Evolutionary conservation across 2,113 vertebrate genomes (phyloP).

Genomic region (Acanthochromis polyacanthus): DNA sequence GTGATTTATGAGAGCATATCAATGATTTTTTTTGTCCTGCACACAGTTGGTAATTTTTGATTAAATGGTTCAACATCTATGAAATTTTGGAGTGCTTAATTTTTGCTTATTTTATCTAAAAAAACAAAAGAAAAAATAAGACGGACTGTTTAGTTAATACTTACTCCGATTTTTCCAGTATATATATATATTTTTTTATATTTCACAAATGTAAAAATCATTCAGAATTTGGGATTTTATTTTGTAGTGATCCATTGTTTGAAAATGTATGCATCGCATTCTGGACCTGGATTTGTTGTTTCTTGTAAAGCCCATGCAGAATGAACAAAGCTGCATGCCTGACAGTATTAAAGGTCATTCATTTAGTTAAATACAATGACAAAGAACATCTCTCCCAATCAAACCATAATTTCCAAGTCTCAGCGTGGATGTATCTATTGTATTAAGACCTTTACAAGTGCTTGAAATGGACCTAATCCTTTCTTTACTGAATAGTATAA

Average conservation of each 20-base stretch:
- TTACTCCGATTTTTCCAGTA: too few species aligned
- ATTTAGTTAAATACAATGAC: not conserved
- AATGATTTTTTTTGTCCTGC: too few species aligned
- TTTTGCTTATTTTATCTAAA: too few species aligned
- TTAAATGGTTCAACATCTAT: too few species aligned
- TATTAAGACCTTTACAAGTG: not conserved
- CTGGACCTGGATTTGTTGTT: not conserved
- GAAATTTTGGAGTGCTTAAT: too few species aligned
- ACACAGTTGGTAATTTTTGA: too few species aligned
- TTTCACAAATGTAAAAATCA: too few species aligned
- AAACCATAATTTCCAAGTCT: not conserved
- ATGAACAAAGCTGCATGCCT: not conserved
- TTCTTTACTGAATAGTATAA: not conserved
- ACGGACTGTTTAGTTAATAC: too few species aligned
- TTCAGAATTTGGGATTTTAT: not conserved
- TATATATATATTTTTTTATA: too few species aligned
- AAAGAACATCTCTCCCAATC: not conserved
- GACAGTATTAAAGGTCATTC: not conserved
- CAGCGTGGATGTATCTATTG: not conserved
- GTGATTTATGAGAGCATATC: too few species aligned
- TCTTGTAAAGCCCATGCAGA: not conserved
- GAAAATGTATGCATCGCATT: not conserved
- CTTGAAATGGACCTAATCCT: not conserved
- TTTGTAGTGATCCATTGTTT: not conserved
- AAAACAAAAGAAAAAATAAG: too few species aligned